Percentiles rank a stretch among this genome's conserved stretches.
Evolutionary conservation across 2,888 invertebrate species (phyloP).

Genomic region (Synergus gifuensis): DNA sequence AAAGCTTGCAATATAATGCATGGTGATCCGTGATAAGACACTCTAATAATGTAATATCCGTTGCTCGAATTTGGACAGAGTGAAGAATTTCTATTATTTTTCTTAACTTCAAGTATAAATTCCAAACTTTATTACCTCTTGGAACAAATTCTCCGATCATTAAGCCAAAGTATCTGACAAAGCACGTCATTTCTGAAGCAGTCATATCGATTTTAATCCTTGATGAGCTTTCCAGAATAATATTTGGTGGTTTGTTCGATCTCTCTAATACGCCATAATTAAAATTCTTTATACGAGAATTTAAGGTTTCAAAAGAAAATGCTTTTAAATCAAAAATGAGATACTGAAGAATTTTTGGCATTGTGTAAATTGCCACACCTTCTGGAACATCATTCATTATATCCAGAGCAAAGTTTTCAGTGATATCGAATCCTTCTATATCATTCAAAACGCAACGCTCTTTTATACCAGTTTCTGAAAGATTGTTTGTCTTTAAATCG

Average conservation of each 20-base stretch:
- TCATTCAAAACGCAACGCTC: constrained; percentile 7
- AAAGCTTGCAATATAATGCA: no score
- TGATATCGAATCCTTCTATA: constrained; percentile 5
- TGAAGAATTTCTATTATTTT: no score
- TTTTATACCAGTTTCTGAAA: constrained; percentile 17
- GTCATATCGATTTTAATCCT: neutral
- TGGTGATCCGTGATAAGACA: no score
- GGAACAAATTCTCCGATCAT: no score
- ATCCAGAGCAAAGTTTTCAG: neutral
- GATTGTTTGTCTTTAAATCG: constrained; percentile 11
- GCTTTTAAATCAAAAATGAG: neutral
- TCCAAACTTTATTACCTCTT: no score
- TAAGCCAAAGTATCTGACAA: no score
- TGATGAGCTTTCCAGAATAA: neutral
- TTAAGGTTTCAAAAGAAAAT: neutral
- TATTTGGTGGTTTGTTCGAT: neutral
- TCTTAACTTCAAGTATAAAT: no score
- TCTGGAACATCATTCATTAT: constrained; percentile 27
- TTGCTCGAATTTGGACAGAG: no score
- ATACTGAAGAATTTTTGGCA: neutral
- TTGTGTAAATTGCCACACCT: neutral
- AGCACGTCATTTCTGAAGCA: neutral
- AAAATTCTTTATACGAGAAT: neutral
- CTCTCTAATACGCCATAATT: neutral
- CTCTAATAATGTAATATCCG: no score